Evolutionary conservation across 2,888 invertebrate genomes (phyloP).

Genomic region (Acleris emargana): DNA sequence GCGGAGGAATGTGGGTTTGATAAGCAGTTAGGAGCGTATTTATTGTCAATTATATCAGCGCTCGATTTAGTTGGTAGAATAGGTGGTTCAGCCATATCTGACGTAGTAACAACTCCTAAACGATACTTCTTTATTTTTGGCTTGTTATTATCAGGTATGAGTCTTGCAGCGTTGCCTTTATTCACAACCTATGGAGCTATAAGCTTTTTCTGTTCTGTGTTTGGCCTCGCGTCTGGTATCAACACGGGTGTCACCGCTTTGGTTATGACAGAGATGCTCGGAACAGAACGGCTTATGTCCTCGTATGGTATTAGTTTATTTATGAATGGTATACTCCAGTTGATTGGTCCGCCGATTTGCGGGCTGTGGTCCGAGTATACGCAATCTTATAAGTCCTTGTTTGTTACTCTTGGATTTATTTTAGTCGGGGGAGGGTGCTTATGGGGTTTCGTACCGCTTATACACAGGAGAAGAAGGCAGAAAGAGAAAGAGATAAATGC

Average conservation of each 20-base stretch:
- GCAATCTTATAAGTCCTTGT: slow-evolving; percentile 87
- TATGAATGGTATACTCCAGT: slow-evolving; percentile 91
- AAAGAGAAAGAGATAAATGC: slow-evolving; percentile 51
- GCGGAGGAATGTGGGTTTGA: slow-evolving; percentile 88
- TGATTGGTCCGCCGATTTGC: slow-evolving; percentile 93
- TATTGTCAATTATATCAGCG: slow-evolving; percentile 91
- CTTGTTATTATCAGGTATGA: slow-evolving; percentile 89
- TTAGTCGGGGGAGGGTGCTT: slow-evolving; percentile 88
- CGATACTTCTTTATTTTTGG: slow-evolving; percentile 93
- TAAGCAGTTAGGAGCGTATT: slow-evolving; percentile 87
- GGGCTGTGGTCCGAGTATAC: slow-evolving; percentile 87
- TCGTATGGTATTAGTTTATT: slow-evolving; percentile 94
- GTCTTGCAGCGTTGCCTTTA: slow-evolving; percentile 88
- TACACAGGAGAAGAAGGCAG: slow-evolving; percentile 72
- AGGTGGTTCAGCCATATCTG: slow-evolving; percentile 93
- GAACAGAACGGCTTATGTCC: slow-evolving; percentile 92
- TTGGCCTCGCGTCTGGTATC: slow-evolving; percentile 92
- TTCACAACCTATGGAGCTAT: slow-evolving; percentile 86
- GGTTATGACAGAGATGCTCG: slow-evolving; percentile 94
- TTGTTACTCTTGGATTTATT: slow-evolving; percentile 89
- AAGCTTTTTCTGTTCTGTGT: slow-evolving; percentile 88
- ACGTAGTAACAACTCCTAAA: slow-evolving; percentile 89
- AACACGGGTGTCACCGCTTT: slow-evolving; percentile 94
- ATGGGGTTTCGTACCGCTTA: slow-evolving; percentile 90
- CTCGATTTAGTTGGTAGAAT: slow-evolving; percentile 92